Percentiles rank a stretch among this genome's conserved stretches.
phyloP scores from a whole-genome alignment of 1,140 invertebrate species.

The Hesperophylax magnus region DNA sequence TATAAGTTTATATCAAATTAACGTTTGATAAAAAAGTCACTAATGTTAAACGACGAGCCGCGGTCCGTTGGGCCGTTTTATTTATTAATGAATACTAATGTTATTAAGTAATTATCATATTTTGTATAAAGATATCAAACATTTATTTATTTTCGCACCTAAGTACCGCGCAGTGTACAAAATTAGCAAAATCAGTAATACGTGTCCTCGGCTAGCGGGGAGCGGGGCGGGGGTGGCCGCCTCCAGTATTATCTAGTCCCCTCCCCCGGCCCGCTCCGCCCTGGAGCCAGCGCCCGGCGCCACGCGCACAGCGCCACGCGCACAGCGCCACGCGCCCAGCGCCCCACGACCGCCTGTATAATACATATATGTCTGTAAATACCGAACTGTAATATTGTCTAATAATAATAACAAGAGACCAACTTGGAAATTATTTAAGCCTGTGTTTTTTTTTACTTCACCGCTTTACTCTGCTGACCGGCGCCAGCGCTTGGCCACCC shows the following conservation, averaged over 20 bases:
- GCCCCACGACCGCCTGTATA: background rate
- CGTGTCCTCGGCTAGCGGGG: slow-evolving; percentile 24
- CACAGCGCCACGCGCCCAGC: background rate
- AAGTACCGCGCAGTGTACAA: slow-evolving; percentile 52
- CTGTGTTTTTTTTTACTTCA: slow-evolving; percentile 36
- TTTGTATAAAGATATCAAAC: slow-evolving; percentile 54
- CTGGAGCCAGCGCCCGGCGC: background rate
- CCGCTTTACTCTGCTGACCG: background rate
- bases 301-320: background rate
- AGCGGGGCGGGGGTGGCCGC: slow-evolving; percentile 57
- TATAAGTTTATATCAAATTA: slow-evolving; percentile 52
- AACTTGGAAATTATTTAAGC: slow-evolving; percentile 48
- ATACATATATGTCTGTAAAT: slow-evolving; percentile 50
- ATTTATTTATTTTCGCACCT: slow-evolving; percentile 56
- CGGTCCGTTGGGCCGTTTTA: slow-evolving; percentile 42
- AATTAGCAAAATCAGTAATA: slow-evolving; percentile 41
- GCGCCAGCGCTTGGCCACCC: background rate
- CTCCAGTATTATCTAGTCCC: slow-evolving; percentile 72
- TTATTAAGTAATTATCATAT: slow-evolving; percentile 45
- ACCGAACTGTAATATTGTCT: slow-evolving; percentile 53
- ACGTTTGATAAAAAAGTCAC: slow-evolving; percentile 49
- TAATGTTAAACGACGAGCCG: slow-evolving; percentile 42
- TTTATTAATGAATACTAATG: slow-evolving; percentile 52
- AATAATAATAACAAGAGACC: slow-evolving; percentile 54
- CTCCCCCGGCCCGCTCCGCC: slow-evolving; percentile 59